A percentile compares a stretch with the other conserved stretches of the same genome.
phyloP scores from a whole-genome alignment of 2,888 invertebrate species.

The Alviniconcha strummeri region DNA sequence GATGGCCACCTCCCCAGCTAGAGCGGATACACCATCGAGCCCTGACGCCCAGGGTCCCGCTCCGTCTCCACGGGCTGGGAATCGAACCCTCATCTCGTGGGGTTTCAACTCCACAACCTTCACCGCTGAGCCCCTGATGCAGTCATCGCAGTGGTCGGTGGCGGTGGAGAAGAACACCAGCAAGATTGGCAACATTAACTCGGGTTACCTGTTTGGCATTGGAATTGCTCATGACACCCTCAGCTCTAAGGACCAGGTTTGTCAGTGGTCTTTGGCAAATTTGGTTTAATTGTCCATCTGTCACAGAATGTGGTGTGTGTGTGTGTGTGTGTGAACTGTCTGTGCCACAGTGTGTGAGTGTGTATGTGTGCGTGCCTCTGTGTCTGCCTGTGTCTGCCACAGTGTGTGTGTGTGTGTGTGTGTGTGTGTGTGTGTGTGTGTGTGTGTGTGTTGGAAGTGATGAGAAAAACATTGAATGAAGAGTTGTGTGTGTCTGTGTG shows the following conservation, averaged over 20 bases:
- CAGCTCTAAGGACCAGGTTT: slow-evolving; percentile 59
- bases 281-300: too few relatives aligned
- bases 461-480: too few relatives aligned
- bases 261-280: neutral
- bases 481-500: too few relatives aligned
- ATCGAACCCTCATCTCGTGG: slow-evolving; percentile 69
- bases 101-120: slow-evolving; percentile 69
- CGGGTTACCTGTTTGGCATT: slow-evolving; percentile 69
- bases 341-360: too few relatives aligned
- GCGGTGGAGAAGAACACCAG: slow-evolving; percentile 64
- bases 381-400: too few relatives aligned
- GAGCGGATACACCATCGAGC: slow-evolving; percentile 21
- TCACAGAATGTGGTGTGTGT: too few relatives aligned
- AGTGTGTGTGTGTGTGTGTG: too few relatives aligned
- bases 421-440: too few relatives aligned
- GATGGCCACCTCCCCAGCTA: slow-evolving; percentile 37
- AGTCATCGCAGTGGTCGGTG: slow-evolving; percentile 63
- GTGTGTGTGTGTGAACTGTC: too few relatives aligned
- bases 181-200: slow-evolving; percentile 60
- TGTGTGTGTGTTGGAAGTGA: too few relatives aligned
- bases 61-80: slow-evolving; percentile 54
- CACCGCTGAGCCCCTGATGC: slow-evolving; percentile 61
- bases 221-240: slow-evolving; percentile 63
- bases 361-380: too few relatives aligned
- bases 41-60: slow-evolving; percentile 1